Evolutionary conservation across 35 echinoderm and acorn worm genomes (phyloP), one percentile per base, ranked within the genome.

Genomic region (Eucidaris tribuloides): DNA sequence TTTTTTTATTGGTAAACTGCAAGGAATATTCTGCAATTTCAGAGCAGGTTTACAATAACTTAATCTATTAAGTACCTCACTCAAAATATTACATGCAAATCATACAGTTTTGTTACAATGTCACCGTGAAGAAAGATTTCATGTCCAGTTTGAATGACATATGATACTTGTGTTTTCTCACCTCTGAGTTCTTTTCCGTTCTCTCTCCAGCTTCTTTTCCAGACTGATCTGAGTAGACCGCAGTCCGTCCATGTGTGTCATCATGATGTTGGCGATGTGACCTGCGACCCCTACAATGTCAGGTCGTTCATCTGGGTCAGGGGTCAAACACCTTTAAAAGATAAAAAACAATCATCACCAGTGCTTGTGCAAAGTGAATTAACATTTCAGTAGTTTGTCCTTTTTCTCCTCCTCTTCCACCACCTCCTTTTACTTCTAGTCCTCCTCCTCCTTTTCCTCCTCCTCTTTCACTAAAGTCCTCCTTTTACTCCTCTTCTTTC

Each of bases 201-300:
- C 94, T 62, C 94, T 88, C 35, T 92, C 94, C 1, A 97, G 78
- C 56, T 90, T 97, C 82, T 92, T 97, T 68, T 97, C 94, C n/a
- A 97, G 48, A 35, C 81, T 87, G 45, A 97, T 97, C 79, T 97
- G 94, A 31, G 43, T 83, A 14, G 81, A 85, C 31, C 86, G 60
- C 0, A 97, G 65, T 0, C 54, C 41, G 60, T 97, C 94, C 90
- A 93, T 93, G 46, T 90, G 82, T 24, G 24, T 63, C 95, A 93
- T 93, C 65, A 98, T 83, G 23, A 90, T 80, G 36, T 92, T 82
- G 1, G 90, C 92, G 27, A 98, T 83, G 28, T 81, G 48, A 31
- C 76, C 87, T 55, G 90, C 90, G 0, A 98, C 90, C 37, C 81
- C 56, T 42, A 98, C 61, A 35, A 93, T 98, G 41, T 98, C 95